Conservation (phyloP, 2,113 vertebrate genomes). For the Dromaius novaehollandiae region DNA sequence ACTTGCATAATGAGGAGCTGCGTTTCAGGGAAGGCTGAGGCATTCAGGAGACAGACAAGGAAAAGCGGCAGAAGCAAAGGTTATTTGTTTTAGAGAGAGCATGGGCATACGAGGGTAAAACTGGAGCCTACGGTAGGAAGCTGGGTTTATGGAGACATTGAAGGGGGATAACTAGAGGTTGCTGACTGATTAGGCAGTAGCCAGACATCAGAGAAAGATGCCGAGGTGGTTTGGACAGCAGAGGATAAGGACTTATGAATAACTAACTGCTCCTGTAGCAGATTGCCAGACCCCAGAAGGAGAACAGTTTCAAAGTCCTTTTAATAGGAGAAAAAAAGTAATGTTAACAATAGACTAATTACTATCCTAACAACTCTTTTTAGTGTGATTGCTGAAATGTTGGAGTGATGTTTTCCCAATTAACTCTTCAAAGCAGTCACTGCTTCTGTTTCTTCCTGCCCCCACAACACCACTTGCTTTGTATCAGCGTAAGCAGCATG, state of each 20-base stretch:
- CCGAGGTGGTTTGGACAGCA: neutral
- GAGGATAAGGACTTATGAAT: neutral
- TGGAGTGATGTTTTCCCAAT: neutral
- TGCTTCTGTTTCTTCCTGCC: neutral
- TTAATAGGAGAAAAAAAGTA: neutral
- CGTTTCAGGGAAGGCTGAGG: neutral
- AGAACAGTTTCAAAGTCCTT: neutral
- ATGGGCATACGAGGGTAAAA: neutral
- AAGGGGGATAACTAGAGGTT: neutral
- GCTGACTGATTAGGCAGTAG: neutral
- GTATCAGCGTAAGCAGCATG: neutral
- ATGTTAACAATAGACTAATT: neutral
- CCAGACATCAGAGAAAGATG: neutral
- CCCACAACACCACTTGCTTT: neutral
- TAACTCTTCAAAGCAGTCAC: neutral
- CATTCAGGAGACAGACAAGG: neutral
- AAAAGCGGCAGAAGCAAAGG: neutral
- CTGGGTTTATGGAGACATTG: neutral
- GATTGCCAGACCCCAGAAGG: neutral
- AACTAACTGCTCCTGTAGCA: neutral
- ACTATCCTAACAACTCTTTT: neutral
- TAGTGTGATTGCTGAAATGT: neutral
- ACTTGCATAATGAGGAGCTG: neutral
- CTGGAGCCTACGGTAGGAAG: neutral
- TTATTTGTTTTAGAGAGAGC: neutral